Evolutionary conservation across 2,113 vertebrate genomes (phyloP).

Genomic region (Python bivittatus): DNA sequence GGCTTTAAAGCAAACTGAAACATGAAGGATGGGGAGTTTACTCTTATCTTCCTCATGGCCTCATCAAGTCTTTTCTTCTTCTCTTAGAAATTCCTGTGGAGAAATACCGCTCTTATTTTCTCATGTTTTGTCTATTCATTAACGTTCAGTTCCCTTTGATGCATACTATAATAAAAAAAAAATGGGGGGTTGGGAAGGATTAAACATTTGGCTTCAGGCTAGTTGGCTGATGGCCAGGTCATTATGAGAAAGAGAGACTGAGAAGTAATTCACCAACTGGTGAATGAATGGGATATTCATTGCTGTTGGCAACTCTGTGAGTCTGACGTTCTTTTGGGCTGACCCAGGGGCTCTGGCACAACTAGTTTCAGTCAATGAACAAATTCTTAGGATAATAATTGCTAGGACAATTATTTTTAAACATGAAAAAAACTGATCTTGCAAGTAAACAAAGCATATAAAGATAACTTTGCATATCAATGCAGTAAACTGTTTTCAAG

Average conservation of each 20-base stretch:
- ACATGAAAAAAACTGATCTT: background rate
- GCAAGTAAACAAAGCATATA: background rate
- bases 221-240: background rate
- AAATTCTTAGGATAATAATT: background rate
- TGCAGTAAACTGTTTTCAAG: background rate
- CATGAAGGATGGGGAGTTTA: background rate
- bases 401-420: background rate
- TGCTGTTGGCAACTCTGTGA: background rate
- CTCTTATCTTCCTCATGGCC: background rate
- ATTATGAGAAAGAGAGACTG: background rate
- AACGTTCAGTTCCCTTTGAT: background rate
- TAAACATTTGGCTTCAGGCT: background rate
- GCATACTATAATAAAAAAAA: background rate
- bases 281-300: background rate
- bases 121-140: background rate
- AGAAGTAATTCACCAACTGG: background rate
- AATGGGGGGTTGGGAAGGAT: background rate
- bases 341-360: background rate
- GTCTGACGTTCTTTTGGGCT: background rate
- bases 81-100: background rate
- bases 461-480: background rate
- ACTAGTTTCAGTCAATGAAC: background rate
- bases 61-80: background rate
- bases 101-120: background rate
- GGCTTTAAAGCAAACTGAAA: background rate